Evolutionary conservation across 2,113 vertebrate genomes (phyloP).

Genomic region (Brachionichthys hirsutus): DNA sequence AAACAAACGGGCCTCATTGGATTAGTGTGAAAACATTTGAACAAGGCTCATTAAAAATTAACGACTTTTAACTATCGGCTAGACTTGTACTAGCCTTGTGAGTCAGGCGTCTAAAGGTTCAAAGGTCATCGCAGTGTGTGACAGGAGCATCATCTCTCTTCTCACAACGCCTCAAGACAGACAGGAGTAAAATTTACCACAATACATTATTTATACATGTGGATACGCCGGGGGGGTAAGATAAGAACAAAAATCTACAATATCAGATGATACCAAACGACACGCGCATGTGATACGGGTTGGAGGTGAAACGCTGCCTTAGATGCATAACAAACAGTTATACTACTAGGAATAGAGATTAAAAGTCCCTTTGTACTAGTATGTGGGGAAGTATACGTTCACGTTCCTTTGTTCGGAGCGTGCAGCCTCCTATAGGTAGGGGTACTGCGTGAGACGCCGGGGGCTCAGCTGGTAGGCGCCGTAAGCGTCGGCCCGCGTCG

Average conservation of each 20-base stretch:
- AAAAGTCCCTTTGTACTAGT: slow-evolving; percentile 47
- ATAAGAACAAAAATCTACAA: slow-evolving; percentile 36
- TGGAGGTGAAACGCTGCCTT: slow-evolving; percentile 43
- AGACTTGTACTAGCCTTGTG: slow-evolving; percentile 13
- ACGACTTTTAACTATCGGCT: slow-evolving; percentile 16
- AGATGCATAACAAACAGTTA: slow-evolving; percentile 43
- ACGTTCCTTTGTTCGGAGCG: slow-evolving; percentile 17
- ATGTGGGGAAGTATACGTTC: slow-evolving; percentile 22
- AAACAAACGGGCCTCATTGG: slow-evolving; percentile 37
- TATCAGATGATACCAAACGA: slow-evolving; percentile 64
- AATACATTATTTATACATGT: slow-evolving; percentile 34
- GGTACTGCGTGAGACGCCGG: slow-evolving; percentile 94
- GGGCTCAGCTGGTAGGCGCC: slow-evolving; percentile 97
- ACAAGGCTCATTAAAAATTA: slow-evolving; percentile 25
- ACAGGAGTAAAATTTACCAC: slow-evolving; percentile 44
- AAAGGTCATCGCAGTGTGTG: slow-evolving; percentile 46
- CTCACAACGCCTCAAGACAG: slow-evolving; percentile 41
- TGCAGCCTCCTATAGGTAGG: slow-evolving; percentile 81
- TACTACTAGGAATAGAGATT: slow-evolving; percentile 40
- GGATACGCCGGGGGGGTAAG: slow-evolving; percentile 43
- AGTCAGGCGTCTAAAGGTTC: slow-evolving; percentile 27
- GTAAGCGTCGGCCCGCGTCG: slow-evolving; percentile 91
- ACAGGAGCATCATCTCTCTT: slow-evolving; percentile 62
- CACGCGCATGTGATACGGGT: slow-evolving; percentile 58
- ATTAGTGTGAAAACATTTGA: slow-evolving; percentile 61